Base-by-base conservation (phyloP, 2,797 vertebrate genomes). In the Eremophila alpestris region DNA sequence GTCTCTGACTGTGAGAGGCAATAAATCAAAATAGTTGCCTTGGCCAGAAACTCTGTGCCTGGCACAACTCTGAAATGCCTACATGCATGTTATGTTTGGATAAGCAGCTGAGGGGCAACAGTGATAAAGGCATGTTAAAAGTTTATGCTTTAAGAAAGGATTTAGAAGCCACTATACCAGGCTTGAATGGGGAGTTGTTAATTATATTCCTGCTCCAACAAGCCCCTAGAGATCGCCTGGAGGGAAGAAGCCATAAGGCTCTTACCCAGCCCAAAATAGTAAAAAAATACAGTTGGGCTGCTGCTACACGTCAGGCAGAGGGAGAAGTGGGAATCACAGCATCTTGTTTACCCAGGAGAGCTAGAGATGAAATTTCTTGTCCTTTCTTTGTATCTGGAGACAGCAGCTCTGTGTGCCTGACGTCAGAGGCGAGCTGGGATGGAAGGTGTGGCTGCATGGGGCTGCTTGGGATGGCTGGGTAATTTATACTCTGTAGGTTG, bases 141-240 rank as follows among this genome's bases (percentile, higher is more conserved):
- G 51, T 58, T 58, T 69, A 55, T 58, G 43, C 26, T 68, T 92
- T 89, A 29, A 58, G 40, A 65, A 78, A 73, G 40, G 55, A 81
- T 94, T 91, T 90, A 73, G 78, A 67, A 94, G 55, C 68, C 59
- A 41, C 92, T 84, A 16, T 63, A 77, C 62, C 27, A 62, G 65
- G 56, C 71, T 94, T 86, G 92, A 90, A 54, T 87, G 69, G 48
- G 69, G 92, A 91, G 76, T 75, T 95, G 78, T 81, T 95, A 69
- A 79, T 91, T 81, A 46, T 68, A 13, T 85, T 93, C 96, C 70
- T 95, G 95, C 93, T 93, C 79, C 34, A 48, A 87, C 94, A 97
- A 69, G 92, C 73, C 92, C 91, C 79, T 92, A 74, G 88, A 81
- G 55, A 93, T 92, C 2, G 89, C 91, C 94, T 69, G 65, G 73